Conservation (phyloP, 2,113 vertebrate genomes). For the Mesitornis unicolor region DNA sequence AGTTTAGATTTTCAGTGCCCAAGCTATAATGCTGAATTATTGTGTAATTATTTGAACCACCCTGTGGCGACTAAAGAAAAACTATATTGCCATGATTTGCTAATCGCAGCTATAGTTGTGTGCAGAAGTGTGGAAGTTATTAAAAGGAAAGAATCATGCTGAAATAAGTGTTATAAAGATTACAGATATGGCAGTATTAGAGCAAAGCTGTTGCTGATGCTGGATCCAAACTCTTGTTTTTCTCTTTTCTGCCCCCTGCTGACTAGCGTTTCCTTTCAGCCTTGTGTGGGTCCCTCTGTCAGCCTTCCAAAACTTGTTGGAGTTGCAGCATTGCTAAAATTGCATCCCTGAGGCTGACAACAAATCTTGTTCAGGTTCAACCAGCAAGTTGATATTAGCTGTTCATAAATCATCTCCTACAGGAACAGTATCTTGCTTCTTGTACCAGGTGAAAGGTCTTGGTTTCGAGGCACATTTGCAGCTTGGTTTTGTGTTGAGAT, state of each 20-base stretch:
- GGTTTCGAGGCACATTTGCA: neutral
- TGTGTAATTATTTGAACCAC: neutral
- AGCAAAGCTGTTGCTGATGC: neutral
- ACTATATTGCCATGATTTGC: neutral
- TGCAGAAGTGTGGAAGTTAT: neutral
- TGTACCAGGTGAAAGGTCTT: neutral
- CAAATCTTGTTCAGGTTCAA: neutral
- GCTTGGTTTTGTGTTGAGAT: neutral
- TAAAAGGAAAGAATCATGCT: neutral
- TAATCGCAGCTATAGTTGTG: neutral
- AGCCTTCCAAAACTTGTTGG: neutral
- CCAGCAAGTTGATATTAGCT: neutral
- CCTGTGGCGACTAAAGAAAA: neutral
- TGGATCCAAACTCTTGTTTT: neutral
- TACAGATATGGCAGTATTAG: neutral
- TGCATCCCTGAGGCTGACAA: neutral
- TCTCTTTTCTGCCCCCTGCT: neutral
- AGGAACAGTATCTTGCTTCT: neutral
- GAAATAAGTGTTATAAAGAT: neutral
- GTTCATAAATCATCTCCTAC: conserved; percentile 15
- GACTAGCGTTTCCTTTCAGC: neutral
- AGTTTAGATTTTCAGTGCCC: neutral
- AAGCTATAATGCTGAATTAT: neutral
- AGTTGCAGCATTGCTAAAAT: conserved; percentile 12
- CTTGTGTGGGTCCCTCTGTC: neutral